These are phyloP conservation scores for Bungarus multicinctus DNA, from an alignment of 2,113 vertebrate genomes.

Conservation along the genomic window DNA sequence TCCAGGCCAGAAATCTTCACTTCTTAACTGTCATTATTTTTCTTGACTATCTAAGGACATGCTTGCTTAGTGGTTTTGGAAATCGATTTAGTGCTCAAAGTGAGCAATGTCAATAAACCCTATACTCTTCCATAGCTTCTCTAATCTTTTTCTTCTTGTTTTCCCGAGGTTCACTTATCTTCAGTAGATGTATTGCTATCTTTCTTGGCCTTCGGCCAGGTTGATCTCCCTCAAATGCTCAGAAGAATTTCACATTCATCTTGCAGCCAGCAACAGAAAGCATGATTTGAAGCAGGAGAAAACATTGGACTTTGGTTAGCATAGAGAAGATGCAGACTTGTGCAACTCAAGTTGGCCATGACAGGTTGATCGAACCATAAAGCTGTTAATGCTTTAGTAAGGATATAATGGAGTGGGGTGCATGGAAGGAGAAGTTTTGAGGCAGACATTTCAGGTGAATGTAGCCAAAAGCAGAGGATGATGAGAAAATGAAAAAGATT, in stretches of 20 bases:
- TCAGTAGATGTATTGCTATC: not conserved
- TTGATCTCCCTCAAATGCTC: not conserved
- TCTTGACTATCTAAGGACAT: not conserved
- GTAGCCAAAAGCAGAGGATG: not conserved
- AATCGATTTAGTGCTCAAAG: not conserved
- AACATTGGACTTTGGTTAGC: not conserved
- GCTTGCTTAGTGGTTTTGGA: not conserved
- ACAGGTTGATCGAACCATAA: not conserved
- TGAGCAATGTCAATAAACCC: not conserved
- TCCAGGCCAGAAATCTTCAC: not conserved
- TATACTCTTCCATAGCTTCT: not conserved
- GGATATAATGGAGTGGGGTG: not conserved
- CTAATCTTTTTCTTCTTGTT: not conserved
- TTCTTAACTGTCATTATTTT: not conserved
- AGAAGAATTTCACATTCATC: not conserved
- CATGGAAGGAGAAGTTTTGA: not conserved
- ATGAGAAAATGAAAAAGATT: not conserved
- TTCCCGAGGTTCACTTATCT: not conserved
- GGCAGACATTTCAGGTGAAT: not conserved
- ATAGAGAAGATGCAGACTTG: not conserved
- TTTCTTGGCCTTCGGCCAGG: not conserved
- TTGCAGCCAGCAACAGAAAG: not conserved
- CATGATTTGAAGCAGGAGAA: not conserved
- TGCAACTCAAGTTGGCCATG: not conserved
- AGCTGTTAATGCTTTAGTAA: not conserved